Evolutionary conservation across 2,888 invertebrate genomes (phyloP).

Genomic region (Spisula subtruncata): DNA sequence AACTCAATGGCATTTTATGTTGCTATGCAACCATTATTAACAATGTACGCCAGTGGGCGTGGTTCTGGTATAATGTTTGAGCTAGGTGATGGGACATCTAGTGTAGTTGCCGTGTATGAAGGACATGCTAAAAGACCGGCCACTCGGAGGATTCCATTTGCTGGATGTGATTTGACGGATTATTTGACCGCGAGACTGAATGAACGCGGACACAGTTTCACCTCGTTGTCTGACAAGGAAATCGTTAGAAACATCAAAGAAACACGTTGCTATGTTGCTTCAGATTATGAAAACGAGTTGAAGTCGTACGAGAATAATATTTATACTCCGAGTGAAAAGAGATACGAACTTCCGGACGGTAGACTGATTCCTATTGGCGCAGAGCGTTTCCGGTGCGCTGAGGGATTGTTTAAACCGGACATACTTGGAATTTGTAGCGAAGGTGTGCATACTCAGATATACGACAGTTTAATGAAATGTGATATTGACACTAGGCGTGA

Average conservation of each 20-base stretch:
- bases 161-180: constrained; percentile 82
- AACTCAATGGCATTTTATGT: constrained; percentile 90
- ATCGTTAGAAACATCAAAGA: constrained; percentile 73
- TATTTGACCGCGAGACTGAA: constrained; percentile 82
- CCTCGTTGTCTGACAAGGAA: constrained; percentile 79
- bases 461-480: constrained; percentile 76
- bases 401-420: constrained; percentile 83
- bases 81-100: constrained; percentile 97
- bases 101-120: constrained; percentile 93
- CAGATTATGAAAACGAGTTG: constrained; percentile 91
- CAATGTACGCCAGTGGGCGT: constrained; percentile 97
- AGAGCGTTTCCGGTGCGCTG: constrained; percentile 82
- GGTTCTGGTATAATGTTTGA: constrained; percentile 98
- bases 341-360: constrained; percentile 80
- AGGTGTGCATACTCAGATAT: constrained; percentile 80
- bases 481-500: constrained; percentile 83
- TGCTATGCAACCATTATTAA: constrained; percentile 93
- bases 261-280: constrained; percentile 94
- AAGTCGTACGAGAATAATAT: constrained; percentile 79
- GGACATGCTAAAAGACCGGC: constrained; percentile 78
- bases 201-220: constrained; percentile 82
- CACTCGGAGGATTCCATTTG: constrained; percentile 80
- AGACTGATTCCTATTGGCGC: constrained; percentile 85
- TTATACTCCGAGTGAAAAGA: constrained; percentile 79
- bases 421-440: constrained; percentile 81